phyloP scores from a whole-genome alignment of 1,140 invertebrate genomes.

The Rhopalosiphum maidis region DNA sequence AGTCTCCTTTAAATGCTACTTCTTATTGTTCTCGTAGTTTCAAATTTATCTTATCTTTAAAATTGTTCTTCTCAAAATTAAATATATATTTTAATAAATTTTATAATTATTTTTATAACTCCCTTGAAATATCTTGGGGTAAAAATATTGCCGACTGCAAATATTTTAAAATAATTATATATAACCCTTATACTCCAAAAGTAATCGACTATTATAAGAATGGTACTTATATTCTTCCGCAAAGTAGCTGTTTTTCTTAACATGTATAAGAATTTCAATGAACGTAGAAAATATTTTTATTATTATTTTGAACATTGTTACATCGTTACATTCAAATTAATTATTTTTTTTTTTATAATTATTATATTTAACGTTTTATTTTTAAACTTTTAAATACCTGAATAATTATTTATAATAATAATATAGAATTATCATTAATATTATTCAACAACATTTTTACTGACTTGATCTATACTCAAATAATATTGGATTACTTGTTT shows the following conservation, averaged over 20 bases:
- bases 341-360: neutral
- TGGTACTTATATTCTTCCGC: neutral
- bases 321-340: neutral
- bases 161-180: neutral
- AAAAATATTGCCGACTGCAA: neutral
- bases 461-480: neutral
- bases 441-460: neutral
- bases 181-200: neutral
- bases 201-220: neutral
- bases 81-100: no score
- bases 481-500: neutral
- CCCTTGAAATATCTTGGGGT: neutral
- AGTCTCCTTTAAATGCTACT: neutral
- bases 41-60: neutral
- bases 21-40: neutral
- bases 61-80: neutral
- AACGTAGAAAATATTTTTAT: neutral
- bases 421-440: neutral
- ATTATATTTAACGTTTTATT: neutral
- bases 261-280: neutral
- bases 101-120: neutral
- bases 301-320: no score
- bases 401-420: neutral
- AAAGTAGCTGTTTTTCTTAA: neutral
- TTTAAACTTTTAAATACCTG: neutral